phyloP scores from a whole-genome alignment of 1,140 invertebrate genomes.

The Spodoptera frugiperda region DNA sequence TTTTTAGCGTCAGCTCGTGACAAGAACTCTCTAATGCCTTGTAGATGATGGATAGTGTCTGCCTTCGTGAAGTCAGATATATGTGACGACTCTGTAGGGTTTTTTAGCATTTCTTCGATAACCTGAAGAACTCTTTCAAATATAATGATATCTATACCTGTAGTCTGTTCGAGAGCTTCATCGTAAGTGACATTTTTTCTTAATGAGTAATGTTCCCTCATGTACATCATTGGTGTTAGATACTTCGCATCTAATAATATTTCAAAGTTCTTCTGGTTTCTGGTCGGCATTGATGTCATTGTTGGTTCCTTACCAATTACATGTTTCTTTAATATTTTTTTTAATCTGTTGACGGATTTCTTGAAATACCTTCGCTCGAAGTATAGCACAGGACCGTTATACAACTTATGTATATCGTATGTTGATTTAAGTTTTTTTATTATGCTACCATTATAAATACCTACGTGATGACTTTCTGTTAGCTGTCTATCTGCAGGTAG shows the following conservation, averaged over 20 bases:
- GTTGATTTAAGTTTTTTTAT: background rate
- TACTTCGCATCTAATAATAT: background rate
- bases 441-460: background rate
- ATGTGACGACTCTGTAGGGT: background rate
- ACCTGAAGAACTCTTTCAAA: conserved; percentile 4
- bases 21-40: background rate
- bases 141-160: background rate
- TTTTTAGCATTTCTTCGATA: conserved; percentile 11
- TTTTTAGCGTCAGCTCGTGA: background rate
- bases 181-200: background rate
- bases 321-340: background rate
- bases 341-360: background rate
- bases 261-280: background rate
- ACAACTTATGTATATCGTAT: background rate
- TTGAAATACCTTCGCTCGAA: background rate
- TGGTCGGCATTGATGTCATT: background rate
- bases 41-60: background rate
- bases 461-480: background rate
- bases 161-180: background rate
- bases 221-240: background rate
- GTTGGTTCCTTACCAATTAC: background rate
- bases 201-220: background rate
- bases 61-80: background rate
- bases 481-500: conserved; percentile 44
- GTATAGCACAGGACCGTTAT: background rate